Percentiles rank a stretch among this genome's conserved stretches.
These are phyloP conservation scores for Gambusia affinis DNA, from an alignment of 2,113 vertebrate genomes.

Conservation along the genomic window DNA sequence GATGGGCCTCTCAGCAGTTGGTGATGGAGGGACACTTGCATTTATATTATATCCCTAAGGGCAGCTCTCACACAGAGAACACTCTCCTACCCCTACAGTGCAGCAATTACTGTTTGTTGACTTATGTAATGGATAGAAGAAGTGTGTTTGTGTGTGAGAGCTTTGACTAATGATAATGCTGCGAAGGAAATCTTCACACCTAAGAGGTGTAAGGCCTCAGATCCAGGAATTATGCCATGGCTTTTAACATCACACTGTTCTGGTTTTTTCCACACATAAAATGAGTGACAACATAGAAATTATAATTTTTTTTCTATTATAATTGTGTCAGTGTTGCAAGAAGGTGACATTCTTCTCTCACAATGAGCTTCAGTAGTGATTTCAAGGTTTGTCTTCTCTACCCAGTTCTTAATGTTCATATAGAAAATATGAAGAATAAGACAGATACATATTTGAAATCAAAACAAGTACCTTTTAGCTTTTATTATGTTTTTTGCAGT, in stretches of 20 bases:
- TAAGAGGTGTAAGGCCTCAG: conserved; percentile 8
- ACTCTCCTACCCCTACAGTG: conserved; percentile 41
- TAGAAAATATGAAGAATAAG: neutral
- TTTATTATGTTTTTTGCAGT: neutral
- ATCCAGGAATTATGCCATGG: neutral
- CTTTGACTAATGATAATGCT: conserved; percentile 23
- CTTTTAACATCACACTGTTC: conserved; percentile 3
- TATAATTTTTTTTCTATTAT: neutral
- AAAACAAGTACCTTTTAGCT: conserved; percentile 1
- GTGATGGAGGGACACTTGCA: conserved; percentile 34
- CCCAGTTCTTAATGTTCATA: neutral
- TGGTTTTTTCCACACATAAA: conserved; percentile 28
- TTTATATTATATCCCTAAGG: conserved; percentile 45
- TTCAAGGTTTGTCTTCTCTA: too few relatives aligned
- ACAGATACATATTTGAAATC: neutral
- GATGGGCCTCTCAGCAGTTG: conserved; percentile 49
- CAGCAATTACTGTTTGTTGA: conserved; percentile 62
- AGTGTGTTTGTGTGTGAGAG: conserved; percentile 34
- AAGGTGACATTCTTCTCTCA: conserved; percentile 10
- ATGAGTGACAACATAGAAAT: conserved; percentile 13
- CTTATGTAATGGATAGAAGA: conserved; percentile 40
- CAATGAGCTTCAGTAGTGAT: conserved; percentile 6
- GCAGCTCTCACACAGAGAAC: conserved; percentile 12
- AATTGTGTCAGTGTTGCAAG: conserved; percentile 12
- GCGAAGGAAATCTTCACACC: neutral